These are phyloP conservation scores for Furcula furcula DNA, from an alignment of 2,888 invertebrate species.

Conservation along the genomic window DNA sequence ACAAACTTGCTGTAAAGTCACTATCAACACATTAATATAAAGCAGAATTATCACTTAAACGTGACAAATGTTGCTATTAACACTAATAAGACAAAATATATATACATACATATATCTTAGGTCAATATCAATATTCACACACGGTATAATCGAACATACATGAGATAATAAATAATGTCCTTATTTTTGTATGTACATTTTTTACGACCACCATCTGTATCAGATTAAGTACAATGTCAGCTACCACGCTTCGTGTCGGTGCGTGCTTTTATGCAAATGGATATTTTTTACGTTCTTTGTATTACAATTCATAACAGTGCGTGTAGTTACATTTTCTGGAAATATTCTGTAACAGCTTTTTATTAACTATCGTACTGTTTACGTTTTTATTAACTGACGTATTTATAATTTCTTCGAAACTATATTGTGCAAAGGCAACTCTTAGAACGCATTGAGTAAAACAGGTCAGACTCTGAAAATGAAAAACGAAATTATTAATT, in stretches of 20 bases:
- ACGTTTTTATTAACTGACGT: no score
- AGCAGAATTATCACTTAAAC: constrained; percentile 3
- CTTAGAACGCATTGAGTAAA: no score
- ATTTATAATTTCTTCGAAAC: no score
- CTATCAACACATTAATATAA: constrained; percentile 10
- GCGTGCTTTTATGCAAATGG: constrained; percentile 42
- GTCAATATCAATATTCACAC: constrained; percentile 17
- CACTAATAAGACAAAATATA: not conserved
- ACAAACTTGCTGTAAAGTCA: constrained; percentile 5
- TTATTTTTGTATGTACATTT: constrained; percentile 17
- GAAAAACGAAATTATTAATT: no score
- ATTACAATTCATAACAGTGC: constrained; percentile 9
- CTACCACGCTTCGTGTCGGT: constrained; percentile 14
- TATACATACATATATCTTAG: no score
- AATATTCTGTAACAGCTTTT: no score
- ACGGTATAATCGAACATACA: constrained; percentile 1
- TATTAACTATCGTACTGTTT: no score
- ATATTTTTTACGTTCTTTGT: constrained; percentile 50
- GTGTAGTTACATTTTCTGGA: no score
- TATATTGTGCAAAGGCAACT: no score
- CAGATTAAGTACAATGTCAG: constrained; percentile 49
- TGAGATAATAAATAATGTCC: constrained; percentile 14
- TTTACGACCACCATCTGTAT: constrained; percentile 30
- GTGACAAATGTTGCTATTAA: constrained; percentile 4
- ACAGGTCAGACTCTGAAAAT: no score